Conservation (phyloP, 2,797 vertebrate genomes). For the Todus mexicanus region DNA sequence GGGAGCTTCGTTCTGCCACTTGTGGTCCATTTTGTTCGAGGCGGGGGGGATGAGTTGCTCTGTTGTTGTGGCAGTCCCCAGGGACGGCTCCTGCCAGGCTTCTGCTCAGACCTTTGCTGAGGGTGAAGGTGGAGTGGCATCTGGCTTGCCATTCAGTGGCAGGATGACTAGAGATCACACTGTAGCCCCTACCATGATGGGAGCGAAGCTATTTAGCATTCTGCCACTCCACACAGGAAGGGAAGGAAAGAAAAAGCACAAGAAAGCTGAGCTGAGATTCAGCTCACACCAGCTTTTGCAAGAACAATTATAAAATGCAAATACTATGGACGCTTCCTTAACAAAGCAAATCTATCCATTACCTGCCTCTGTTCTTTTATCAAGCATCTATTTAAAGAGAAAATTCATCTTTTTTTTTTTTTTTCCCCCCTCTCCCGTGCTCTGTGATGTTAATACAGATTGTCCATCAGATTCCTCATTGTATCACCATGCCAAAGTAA, state of each 20-base stretch:
- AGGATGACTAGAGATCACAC: neutral
- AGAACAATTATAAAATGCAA: conserved; percentile 63
- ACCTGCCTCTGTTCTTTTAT: conserved; percentile 26
- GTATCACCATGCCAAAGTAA: neutral
- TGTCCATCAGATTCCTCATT: neutral
- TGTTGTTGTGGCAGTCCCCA: neutral
- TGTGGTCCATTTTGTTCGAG: neutral
- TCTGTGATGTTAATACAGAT: neutral
- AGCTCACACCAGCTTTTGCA: conserved; percentile 20
- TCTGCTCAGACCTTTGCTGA: neutral
- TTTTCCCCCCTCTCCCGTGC: neutral
- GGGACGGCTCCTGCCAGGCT: neutral
- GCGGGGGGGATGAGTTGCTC: neutral
- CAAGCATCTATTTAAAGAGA: conserved; percentile 15
- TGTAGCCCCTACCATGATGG: neutral
- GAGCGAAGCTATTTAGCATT: conserved; percentile 31
- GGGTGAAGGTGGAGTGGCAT: neutral
- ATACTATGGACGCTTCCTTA: conserved; percentile 19
- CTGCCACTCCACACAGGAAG: neutral
- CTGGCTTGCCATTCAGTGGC: neutral
- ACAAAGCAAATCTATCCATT: conserved; percentile 25
- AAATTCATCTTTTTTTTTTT: neutral
- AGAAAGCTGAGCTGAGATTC: neutral
- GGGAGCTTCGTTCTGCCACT: neutral
- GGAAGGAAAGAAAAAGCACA: neutral